Evolutionary conservation across 2,888 invertebrate genomes (phyloP), one percentile per base, ranked within the genome.

Genomic region (Lasius platythorax): DNA sequence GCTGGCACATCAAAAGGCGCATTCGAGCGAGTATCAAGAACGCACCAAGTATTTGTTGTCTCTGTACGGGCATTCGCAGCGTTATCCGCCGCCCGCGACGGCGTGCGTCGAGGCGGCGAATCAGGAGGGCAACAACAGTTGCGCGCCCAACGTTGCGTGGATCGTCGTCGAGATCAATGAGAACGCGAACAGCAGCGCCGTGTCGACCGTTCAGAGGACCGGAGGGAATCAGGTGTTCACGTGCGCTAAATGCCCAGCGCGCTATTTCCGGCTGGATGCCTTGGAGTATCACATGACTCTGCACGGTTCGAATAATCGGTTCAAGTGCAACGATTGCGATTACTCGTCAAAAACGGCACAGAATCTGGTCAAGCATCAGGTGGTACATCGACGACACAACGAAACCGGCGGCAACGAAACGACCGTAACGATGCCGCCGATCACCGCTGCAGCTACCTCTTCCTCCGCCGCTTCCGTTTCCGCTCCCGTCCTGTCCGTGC

Each of bases 1-100:
- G 46, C 94, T 96, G 63, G 96, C 97, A 0, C 98, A 98, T 94
- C 95, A 96, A 30, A 96, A 96, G 88, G 97, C 98, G 0, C 98
- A 98, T 93, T 96, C 97, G 0, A 96, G 96, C 67, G 97, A 97
- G 92, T 98, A 98, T 94, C 97, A 98, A 93, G 97, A 97, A 43
- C 96, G 97, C 93, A 97, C 97, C 9, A 97, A 96, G 92, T 96
- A 96, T 92, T 95, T 98, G 28, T 96, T 97, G 88, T 96, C 96
- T 56, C 95, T 96, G 87, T 97, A 97, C 92, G 96, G 96, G 53
- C 96, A 96, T 46, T 97, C 97, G 89, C 95, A 96, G 0, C 95
- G 96, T 56, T 96, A 97, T 92, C 96, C 96, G 70, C 97, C 97
- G 83, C 98, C 97, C 9, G 95, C 96, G 83, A 95, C 95, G 0